These are phyloP conservation scores for Ormyrus pomaceus DNA, from an alignment of 2,888 invertebrate genomes.

Conservation along the genomic window DNA sequence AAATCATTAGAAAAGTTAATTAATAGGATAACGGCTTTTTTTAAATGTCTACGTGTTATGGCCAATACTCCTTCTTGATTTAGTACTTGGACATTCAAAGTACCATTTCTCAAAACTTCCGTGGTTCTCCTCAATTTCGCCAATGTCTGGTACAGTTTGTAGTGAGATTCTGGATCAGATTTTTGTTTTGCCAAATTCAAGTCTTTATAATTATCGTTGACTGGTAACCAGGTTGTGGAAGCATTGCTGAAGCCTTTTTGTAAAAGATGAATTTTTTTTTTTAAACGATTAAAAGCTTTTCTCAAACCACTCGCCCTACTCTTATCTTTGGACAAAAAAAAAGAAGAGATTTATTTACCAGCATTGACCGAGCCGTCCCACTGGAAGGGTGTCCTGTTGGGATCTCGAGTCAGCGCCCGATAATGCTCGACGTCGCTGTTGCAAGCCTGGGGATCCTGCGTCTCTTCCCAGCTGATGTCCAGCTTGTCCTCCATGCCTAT, in stretches of 20 bases:
- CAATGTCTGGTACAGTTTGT: constrained; percentile 78
- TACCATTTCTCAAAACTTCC: too few relatives aligned
- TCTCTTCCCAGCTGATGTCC: constrained; percentile 77
- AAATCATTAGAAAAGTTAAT: too few relatives aligned
- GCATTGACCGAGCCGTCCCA: constrained; percentile 82
- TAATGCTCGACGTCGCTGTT: constrained; percentile 80
- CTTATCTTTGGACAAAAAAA: neutral
- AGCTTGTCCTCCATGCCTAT: constrained; percentile 82
- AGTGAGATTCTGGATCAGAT: constrained; percentile 77
- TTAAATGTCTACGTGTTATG: too few relatives aligned
- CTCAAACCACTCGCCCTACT: neutral
- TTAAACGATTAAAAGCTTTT: constrained; percentile 65
- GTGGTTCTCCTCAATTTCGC: constrained; percentile 20
- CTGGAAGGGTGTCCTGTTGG: constrained; percentile 88
- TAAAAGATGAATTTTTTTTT: constrained; percentile 73
- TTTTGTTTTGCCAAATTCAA: constrained; percentile 80
- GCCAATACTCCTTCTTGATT: too few relatives aligned
- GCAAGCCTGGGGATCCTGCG: constrained; percentile 79
- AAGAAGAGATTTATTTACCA: constrained; percentile 72
- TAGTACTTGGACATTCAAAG: too few relatives aligned
- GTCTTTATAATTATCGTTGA: constrained; percentile 79
- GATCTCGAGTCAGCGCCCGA: constrained; percentile 81
- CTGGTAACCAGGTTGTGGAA: constrained; percentile 81
- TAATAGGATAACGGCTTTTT: too few relatives aligned
- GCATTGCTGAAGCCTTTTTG: constrained; percentile 80